Conservation (phyloP, 2,888 invertebrate species). For the Aporophyla nigra region DNA sequence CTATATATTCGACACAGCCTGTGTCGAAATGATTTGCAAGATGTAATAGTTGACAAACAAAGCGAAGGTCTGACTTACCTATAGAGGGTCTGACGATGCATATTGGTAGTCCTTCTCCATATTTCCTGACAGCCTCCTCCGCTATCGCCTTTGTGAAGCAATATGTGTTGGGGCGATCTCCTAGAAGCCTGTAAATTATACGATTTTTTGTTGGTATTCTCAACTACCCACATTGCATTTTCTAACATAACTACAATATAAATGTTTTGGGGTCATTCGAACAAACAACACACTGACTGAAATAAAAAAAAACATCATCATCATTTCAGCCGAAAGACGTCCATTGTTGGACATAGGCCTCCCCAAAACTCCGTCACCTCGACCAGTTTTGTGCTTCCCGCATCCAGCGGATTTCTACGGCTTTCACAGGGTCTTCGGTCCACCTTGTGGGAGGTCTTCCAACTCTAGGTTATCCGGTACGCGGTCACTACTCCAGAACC, state of each 20-base stretch:
- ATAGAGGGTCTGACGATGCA: slow-evolving; percentile 96
- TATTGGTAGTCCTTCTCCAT: slow-evolving; percentile 94
- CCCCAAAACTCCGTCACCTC: no score
- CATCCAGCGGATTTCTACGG: no score
- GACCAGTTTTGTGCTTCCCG: no score
- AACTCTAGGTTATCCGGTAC: no score
- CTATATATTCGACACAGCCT: background rate
- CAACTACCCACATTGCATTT: background rate
- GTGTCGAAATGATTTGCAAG: background rate
- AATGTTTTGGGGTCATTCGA: no score
- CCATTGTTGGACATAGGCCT: no score
- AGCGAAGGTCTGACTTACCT: slow-evolving; percentile 83
- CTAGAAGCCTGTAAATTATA: slow-evolving; percentile 90
- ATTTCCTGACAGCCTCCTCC: slow-evolving; percentile 93
- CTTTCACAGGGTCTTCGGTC: no score
- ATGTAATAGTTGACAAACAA: background rate
- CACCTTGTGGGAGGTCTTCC: no score
- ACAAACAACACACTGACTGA: background rate
- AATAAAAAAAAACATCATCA: background rate
- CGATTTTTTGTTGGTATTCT: background rate
- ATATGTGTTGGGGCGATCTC: slow-evolving; percentile 96
- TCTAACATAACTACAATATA: background rate
- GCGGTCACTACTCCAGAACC: no score
- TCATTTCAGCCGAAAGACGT: no score
- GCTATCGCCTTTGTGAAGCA: slow-evolving; percentile 97